Conservation (phyloP, 2,888 invertebrate species). For the Drosophila lacicola region DNA sequence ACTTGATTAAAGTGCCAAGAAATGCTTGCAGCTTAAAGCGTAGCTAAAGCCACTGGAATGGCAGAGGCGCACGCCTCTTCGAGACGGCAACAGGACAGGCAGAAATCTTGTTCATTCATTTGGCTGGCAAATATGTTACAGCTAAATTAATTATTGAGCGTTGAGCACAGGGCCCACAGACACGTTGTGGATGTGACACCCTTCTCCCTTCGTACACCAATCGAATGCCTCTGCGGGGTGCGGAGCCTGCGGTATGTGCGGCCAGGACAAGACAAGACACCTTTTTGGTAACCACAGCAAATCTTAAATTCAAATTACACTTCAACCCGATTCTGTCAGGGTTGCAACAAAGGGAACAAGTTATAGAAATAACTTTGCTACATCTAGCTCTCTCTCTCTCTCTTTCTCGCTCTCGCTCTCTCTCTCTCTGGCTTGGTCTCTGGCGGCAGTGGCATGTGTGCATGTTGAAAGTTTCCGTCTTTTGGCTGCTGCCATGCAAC, state of each 20-base stretch:
- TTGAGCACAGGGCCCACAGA: slow-evolving; percentile 35
- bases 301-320: slow-evolving; percentile 81
- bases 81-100: not conserved
- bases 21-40: slow-evolving; percentile 19
- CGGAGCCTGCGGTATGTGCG: not conserved
- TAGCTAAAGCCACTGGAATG: not conserved
- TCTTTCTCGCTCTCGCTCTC: not conserved
- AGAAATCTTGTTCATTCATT: slow-evolving; percentile 52
- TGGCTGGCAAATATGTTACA: slow-evolving; percentile 65
- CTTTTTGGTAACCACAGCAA: slow-evolving; percentile 73
- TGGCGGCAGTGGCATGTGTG: slow-evolving; percentile 19
- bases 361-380: slow-evolving; percentile 71
- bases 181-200: slow-evolving; percentile 43
- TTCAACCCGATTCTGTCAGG: slow-evolving; percentile 70
- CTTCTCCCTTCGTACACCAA: not conserved
- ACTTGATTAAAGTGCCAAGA: slow-evolving; percentile 67
- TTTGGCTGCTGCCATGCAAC: slow-evolving; percentile 38
- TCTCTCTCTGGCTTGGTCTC: slow-evolving; percentile 1
- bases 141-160: slow-evolving; percentile 76
- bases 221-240: slow-evolving; percentile 6
- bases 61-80: not conserved
- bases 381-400: slow-evolving; percentile 16
- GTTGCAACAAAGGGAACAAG: slow-evolving; percentile 65
- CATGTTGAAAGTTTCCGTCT: slow-evolving; percentile 53
- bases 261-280: slow-evolving; percentile 47